A percentile compares a stretch with the other conserved stretches of the same genome.
Evolutionary conservation across 2,888 invertebrate genomes (phyloP).

Genomic region (Lingula anatina): DNA sequence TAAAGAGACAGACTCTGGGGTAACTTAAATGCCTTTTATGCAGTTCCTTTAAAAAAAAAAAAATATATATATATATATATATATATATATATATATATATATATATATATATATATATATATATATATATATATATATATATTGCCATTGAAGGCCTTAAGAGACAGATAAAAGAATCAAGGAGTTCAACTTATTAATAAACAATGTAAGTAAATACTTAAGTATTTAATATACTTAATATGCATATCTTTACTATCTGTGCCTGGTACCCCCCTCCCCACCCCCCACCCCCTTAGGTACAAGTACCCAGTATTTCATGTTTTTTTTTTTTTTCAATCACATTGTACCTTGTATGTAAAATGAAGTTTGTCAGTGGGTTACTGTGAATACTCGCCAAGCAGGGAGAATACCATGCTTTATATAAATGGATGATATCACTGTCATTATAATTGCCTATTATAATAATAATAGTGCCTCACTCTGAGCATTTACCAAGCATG

Average conservation of each 20-base stretch:
- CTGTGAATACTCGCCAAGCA: too few relatives aligned
- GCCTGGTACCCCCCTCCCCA: constrained; percentile 17
- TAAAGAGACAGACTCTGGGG: background rate
- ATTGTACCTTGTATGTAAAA: too few relatives aligned
- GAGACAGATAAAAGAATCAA: background rate
- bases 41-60: background rate
- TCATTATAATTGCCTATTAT: too few relatives aligned
- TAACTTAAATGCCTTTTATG: background rate
- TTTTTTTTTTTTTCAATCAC: too few relatives aligned
- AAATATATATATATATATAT: background rate
- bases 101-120: constrained; percentile 1
- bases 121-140: background rate
- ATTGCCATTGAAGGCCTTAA: background rate
- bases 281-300: too few relatives aligned
- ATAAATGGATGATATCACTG: too few relatives aligned
- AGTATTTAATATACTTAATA: background rate
- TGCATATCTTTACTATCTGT: constrained; percentile 10
- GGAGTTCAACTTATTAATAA: background rate
- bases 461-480: too few relatives aligned
- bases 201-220: background rate
- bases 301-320: too few relatives aligned
- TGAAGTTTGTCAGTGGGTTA: too few relatives aligned
- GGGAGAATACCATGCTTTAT: too few relatives aligned
- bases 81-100: background rate
- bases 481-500: too few relatives aligned